These are phyloP conservation scores for Sus cebifrons DNA, from an alignment of 2,797 vertebrate species.

Conservation along the genomic window DNA sequence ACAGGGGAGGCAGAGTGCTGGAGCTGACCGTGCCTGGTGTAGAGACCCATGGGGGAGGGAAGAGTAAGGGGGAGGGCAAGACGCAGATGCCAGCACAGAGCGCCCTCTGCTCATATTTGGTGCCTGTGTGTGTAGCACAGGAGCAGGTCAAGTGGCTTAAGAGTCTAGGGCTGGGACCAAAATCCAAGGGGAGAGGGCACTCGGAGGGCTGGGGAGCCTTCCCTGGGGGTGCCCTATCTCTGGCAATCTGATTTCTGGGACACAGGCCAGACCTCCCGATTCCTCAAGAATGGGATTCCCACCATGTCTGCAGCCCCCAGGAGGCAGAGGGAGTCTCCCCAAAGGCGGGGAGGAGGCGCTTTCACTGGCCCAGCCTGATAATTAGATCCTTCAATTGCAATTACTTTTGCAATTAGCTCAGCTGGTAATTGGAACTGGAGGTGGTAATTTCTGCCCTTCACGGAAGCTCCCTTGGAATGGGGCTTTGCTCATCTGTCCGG, in stretches of 20 bases:
- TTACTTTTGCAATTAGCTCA: slow-evolving; percentile 91
- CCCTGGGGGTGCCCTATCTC: background rate
- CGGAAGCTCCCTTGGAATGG: background rate
- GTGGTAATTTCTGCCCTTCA: slow-evolving; percentile 86
- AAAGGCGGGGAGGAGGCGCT: slow-evolving; percentile 76
- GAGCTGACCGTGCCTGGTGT: background rate
- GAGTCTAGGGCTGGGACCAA: background rate
- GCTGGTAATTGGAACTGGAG: slow-evolving; percentile 89
- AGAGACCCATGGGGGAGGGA: accelerated
- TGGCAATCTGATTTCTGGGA: background rate
- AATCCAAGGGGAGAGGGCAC: background rate
- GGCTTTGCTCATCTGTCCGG: slow-evolving; percentile 55
- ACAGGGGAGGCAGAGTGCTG: slow-evolving; percentile 33
- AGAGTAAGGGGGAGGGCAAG: background rate
- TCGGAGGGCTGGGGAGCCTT: background rate
- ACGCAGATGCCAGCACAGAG: accelerated
- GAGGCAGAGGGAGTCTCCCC: slow-evolving; percentile 46
- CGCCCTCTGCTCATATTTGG: background rate
- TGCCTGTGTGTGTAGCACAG: background rate
- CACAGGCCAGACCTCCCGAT: background rate
- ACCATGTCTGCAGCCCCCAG: slow-evolving; percentile 7
- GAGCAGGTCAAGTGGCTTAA: background rate
- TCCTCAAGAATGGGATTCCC: background rate
- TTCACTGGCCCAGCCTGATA: slow-evolving; percentile 88
- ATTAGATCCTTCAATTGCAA: slow-evolving; percentile 90